These are phyloP conservation scores for Parotocinclus haroldoi DNA, from an alignment of 2,797 vertebrate genomes.

Conservation along the genomic window DNA sequence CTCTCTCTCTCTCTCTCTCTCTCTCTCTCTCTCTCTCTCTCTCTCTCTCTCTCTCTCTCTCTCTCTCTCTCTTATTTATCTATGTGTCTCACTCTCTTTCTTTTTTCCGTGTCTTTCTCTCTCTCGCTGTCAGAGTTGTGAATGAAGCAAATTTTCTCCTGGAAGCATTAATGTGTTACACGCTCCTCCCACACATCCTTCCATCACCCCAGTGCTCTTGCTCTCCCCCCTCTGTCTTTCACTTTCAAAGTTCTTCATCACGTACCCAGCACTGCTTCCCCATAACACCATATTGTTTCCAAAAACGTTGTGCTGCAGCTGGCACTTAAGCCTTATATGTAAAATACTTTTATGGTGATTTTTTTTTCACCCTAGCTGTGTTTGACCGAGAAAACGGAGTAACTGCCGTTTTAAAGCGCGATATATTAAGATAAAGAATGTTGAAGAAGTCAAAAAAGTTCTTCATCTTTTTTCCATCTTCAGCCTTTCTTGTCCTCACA, in stretches of 20 bases:
- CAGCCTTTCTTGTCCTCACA: neutral
- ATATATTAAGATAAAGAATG: too few species aligned
- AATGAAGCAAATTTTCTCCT: constrained; percentile 49
- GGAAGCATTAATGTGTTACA: constrained; percentile 56
- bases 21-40: constrained; percentile 29
- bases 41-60: constrained; percentile 40
- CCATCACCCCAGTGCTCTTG: constrained; percentile 55
- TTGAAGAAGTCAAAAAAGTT: too few species aligned
- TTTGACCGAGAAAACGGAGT: too few species aligned
- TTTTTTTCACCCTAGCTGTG: too few species aligned
- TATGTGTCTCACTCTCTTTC: constrained; percentile 35
- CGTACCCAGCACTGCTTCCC: too few species aligned
- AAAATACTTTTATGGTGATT: too few species aligned
- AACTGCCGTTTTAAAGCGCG: too few species aligned
- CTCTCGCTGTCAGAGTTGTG: constrained; percentile 34
- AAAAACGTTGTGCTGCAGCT: too few species aligned
- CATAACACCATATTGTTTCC: too few species aligned
- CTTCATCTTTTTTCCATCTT: too few species aligned
- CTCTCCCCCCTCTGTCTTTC: constrained; percentile 45
- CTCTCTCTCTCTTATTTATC: constrained; percentile 32
- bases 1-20: constrained; percentile 40
- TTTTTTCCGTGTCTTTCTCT: constrained; percentile 38
- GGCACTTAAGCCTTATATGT: too few species aligned
- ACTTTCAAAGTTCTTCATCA: neutral
- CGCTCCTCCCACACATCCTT: constrained; percentile 61